Conservation (phyloP, 1,140 invertebrate species). For the Thaumetopoea pityocampa region DNA sequence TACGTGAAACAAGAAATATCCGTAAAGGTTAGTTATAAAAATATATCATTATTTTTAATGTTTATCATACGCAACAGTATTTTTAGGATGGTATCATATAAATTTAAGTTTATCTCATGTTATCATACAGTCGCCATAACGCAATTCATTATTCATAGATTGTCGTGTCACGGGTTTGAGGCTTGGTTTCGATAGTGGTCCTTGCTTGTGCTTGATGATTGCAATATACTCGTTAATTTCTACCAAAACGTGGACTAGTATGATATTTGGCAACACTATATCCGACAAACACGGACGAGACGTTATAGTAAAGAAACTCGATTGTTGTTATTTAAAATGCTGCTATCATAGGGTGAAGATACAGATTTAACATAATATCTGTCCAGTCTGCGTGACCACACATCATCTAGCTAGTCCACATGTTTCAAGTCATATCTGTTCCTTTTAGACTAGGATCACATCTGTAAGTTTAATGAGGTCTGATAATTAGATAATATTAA, state of each 20-base stretch:
- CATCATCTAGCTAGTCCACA: too few species aligned
- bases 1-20: constrained; percentile 24
- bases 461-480: too few species aligned
- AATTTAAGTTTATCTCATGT: constrained; percentile 61
- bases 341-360: too few species aligned
- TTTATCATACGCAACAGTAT: constrained; percentile 72
- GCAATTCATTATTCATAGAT: constrained; percentile 34
- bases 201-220: constrained; percentile 28
- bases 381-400: too few species aligned
- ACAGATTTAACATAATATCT: too few species aligned
- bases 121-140: constrained; percentile 34
- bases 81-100: constrained; percentile 67
- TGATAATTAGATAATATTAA: too few species aligned
- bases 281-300: too few species aligned
- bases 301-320: too few species aligned
- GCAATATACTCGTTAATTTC: neutral
- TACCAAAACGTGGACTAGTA: neutral
- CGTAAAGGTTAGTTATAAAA: constrained; percentile 58
- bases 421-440: too few species aligned
- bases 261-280: constrained; percentile 2
- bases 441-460: too few species aligned
- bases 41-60: constrained; percentile 74
- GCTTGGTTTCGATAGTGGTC: constrained; percentile 15
- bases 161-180: constrained; percentile 25
- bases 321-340: too few species aligned